Conservation (phyloP, 2,888 invertebrate species). For the Pseudoips prasinana region DNA sequence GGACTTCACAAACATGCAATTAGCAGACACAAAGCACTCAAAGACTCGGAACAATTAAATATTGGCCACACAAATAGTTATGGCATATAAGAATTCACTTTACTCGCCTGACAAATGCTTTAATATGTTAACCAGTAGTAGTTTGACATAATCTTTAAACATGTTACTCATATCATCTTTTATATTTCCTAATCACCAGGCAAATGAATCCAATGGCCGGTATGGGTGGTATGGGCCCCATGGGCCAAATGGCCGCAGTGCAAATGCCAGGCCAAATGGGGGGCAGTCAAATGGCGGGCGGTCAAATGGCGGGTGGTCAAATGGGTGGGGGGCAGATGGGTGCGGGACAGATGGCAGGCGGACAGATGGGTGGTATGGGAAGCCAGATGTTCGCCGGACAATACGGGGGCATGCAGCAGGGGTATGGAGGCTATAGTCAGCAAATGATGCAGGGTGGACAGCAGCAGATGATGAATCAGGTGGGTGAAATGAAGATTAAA, state of each 20-base stretch:
- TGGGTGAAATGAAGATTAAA: slow-evolving; percentile 32
- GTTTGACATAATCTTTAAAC: too few species aligned
- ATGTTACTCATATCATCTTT: too few species aligned
- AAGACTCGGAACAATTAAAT: too few species aligned
- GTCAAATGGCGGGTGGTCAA: slow-evolving; percentile 60
- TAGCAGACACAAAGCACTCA: too few species aligned
- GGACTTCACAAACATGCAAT: too few species aligned
- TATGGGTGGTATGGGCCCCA: slow-evolving; percentile 60
- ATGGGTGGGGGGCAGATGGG: slow-evolving; percentile 66
- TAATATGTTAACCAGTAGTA: too few species aligned
- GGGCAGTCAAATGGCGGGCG: slow-evolving; percentile 59
- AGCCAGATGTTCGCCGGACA: slow-evolving; percentile 83
- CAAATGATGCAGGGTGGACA: slow-evolving; percentile 79
- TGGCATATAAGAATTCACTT: too few species aligned
- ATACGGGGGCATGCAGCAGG: slow-evolving; percentile 84
- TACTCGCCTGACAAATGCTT: too few species aligned
- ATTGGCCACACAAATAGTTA: too few species aligned
- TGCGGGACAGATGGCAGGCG: slow-evolving; percentile 63
- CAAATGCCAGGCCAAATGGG: slow-evolving; percentile 74
- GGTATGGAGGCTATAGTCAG: slow-evolving; percentile 69
- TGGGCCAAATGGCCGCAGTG: slow-evolving; percentile 56
- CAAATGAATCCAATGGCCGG: slow-evolving; percentile 75
- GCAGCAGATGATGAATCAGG: slow-evolving; percentile 79
- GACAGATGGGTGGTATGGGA: slow-evolving; percentile 74
- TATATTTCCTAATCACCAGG: slow-evolving; percentile 32